Base-by-base conservation (phyloP, 2,113 vertebrate genomes). In the Datnioides undecimradiatus region DNA sequence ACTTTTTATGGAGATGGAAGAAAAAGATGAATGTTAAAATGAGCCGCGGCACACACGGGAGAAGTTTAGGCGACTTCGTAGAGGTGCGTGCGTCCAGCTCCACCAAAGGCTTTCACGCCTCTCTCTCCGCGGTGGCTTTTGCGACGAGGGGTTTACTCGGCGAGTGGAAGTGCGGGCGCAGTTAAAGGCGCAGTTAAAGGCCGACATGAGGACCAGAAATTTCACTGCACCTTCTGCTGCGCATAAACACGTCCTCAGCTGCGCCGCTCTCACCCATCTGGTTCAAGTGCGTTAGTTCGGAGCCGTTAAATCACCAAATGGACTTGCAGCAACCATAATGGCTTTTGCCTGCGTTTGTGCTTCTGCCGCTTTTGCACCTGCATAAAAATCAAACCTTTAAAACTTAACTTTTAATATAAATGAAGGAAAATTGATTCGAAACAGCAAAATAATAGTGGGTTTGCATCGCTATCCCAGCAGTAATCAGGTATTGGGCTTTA, bases 171-270 rank as follows among this genome's bases (percentile, higher is more conserved):
- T 4, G 21, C 27, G 73, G 49, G 16, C 72, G 0, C 19, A 12
- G 34, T 59, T 79, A 72, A 88, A 79, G 75, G 33, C 72, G 0
- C 19, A 12, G 34, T 59, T 79, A 72, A 88, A 79, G 75, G 33
- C 27, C 68, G 67, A 55, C 77, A 78, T 34, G 54, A 58, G 63
- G 5, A 67, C 58, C 48, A 60, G n/a, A 65, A 71, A 80, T 65
- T 55, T 69, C 48, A 49, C 33, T 74, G 40, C 60, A 69, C 73
- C 1, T 11, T 76, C 77, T 79, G 74, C 43, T 57, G 21, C 40
- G 8, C 59, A 80, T 67, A 76, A 45, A 86, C 66, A 59, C 69
- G 19, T 70, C n/a, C 48, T 71, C 71, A 66, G 29, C 31, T 76
- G 67, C n/a, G 34, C 0, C 38, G 12, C 75, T 57, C 58, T 14